Percentiles rank a stretch among this genome's conserved stretches.
These are phyloP conservation scores for Spinus olivaceus DNA, from an alignment of 2,797 vertebrate species.

Conservation along the genomic window DNA sequence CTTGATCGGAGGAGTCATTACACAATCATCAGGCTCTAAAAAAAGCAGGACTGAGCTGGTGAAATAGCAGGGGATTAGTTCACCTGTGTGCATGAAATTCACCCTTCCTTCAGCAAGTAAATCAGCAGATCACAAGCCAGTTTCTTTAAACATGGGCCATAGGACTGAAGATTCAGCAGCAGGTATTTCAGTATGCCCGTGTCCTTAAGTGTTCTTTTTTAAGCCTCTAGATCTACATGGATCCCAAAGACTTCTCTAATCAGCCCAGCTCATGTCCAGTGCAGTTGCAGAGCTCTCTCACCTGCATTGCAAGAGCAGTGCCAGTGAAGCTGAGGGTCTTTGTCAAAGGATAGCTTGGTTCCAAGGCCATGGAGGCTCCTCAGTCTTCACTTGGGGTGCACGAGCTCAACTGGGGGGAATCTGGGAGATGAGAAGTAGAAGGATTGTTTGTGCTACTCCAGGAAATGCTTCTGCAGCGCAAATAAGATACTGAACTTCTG, in stretches of 20 bases:
- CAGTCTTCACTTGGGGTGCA: neutral
- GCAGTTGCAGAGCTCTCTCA: neutral
- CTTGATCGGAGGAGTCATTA: neutral
- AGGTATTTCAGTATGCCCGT: neutral
- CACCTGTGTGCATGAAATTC: neutral
- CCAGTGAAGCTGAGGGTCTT: neutral
- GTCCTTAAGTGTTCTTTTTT: neutral
- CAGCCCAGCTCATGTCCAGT: neutral
- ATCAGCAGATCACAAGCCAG: neutral
- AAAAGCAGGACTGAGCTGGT: neutral
- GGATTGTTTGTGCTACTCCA: neutral
- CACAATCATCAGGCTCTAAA: neutral
- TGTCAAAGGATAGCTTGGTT: neutral
- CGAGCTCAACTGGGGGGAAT: rapidly evolving
- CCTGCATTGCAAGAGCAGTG: neutral
- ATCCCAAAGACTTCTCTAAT: neutral
- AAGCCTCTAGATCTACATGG: neutral
- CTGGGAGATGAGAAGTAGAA: neutral
- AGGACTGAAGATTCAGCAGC: neutral
- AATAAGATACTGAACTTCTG: neutral
- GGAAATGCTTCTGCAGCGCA: neutral
- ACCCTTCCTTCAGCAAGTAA: neutral
- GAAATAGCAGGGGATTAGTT: neutral
- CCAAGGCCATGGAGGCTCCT: neutral
- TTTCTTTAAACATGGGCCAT: neutral